These are phyloP conservation scores for Brachylomia viminalis DNA, from an alignment of 2,888 invertebrate genomes.

Conservation along the genomic window DNA sequence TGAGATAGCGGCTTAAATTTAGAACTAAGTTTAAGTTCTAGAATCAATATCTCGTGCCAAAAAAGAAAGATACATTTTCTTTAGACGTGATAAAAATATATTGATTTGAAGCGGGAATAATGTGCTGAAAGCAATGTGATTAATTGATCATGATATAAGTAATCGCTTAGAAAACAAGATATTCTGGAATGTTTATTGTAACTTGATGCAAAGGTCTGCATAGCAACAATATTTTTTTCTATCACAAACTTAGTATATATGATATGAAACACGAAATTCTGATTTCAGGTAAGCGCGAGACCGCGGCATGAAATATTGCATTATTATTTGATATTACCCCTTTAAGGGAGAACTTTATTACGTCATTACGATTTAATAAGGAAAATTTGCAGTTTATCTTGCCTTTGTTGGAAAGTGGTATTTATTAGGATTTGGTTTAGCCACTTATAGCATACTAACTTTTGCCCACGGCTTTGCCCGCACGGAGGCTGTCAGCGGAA, in stretches of 20 bases:
- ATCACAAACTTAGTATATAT: neutral
- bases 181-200: neutral
- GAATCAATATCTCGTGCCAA: too few relatives aligned
- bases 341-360: conserved; percentile 19
- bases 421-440: conserved; percentile 43
- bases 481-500: too few relatives aligned
- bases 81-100: neutral
- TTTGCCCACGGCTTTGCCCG: neutral
- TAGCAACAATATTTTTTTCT: neutral
- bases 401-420: conserved; percentile 27
- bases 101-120: neutral
- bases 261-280: conserved; percentile 24
- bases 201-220: neutral
- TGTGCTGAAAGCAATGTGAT: neutral
- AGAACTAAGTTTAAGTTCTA: too few relatives aligned
- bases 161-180: neutral
- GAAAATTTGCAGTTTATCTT: conserved; percentile 49
- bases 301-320: conserved; percentile 47
- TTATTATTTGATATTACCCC: conserved; percentile 58
- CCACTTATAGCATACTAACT: neutral
- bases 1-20: too few relatives aligned
- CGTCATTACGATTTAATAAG: conserved; percentile 58
- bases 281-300: conserved; percentile 37
- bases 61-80: neutral
- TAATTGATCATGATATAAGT: too few relatives aligned